Evolutionary conservation across 1,140 invertebrate species (phyloP).

Genomic region (Hetaerina americana): DNA sequence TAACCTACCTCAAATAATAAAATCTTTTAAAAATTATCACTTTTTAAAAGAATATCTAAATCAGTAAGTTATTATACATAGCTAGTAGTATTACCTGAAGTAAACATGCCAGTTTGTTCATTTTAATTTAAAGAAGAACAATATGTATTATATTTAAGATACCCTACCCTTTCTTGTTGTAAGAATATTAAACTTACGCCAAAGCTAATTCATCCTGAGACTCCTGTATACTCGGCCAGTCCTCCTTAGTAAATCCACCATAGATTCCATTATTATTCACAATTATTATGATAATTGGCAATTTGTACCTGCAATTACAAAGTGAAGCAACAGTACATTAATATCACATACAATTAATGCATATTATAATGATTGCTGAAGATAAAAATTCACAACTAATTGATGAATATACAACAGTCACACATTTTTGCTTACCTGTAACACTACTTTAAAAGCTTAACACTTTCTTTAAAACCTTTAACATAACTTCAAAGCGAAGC

Average conservation of each 20-base stretch:
- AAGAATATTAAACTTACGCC: constrained; percentile 26
- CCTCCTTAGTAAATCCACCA: constrained; percentile 64
- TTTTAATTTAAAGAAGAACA: neutral
- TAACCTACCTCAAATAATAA: too few relatives aligned
- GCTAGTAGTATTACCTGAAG: too few relatives aligned
- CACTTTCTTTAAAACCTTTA: too few relatives aligned
- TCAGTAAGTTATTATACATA: too few relatives aligned
- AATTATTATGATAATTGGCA: constrained; percentile 82
- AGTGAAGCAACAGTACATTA: too few relatives aligned
- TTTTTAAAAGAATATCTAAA: too few relatives aligned
- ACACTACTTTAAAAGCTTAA: too few relatives aligned
- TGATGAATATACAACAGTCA: constrained; percentile 4
- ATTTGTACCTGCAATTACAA: constrained; percentile 67
- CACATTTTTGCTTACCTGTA: constrained; percentile 5
- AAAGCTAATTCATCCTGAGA: constrained; percentile 42
- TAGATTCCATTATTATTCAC: constrained; percentile 96
- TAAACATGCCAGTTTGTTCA: too few relatives aligned
- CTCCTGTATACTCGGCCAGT: constrained; percentile 52
- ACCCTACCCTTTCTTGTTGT: neutral
- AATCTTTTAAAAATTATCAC: too few relatives aligned
- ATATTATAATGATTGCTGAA: neutral
- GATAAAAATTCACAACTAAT: neutral
- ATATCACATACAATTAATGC: too few relatives aligned
- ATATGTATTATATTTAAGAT: neutral
- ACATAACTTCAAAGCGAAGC: too few relatives aligned